Evolutionary conservation across 2,888 invertebrate species (phyloP).

Genomic region (Acleris holmiana): DNA sequence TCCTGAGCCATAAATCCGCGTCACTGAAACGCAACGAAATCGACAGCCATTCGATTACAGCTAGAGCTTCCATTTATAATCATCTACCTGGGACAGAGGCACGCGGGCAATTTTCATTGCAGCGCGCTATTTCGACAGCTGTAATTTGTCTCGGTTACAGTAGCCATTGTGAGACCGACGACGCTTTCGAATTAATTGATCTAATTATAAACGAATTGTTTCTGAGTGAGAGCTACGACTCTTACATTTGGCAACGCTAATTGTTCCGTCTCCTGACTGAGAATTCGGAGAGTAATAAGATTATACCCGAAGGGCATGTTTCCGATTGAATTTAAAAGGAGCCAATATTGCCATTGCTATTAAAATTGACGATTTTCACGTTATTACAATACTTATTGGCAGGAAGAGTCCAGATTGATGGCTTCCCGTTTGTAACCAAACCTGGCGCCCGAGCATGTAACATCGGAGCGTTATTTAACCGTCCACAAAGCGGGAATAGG

Average conservation of each 20-base stretch:
- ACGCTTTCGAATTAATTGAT: constrained; percentile 3
- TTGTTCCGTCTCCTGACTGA: background rate
- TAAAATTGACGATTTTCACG: too few relatives aligned
- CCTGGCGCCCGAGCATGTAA: constrained; percentile 4
- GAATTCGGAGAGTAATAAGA: background rate
- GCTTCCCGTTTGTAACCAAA: constrained; percentile 17
- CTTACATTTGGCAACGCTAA: too few relatives aligned
- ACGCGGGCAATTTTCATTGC: constrained; percentile 27
- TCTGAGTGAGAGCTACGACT: background rate
- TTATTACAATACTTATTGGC: background rate
- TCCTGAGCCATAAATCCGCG: constrained; percentile 62
- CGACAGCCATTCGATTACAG: constrained; percentile 64
- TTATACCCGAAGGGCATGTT: background rate
- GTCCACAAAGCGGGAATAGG: constrained; percentile 17
- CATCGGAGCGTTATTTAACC: constrained; percentile 7
- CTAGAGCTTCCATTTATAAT: constrained; percentile 46
- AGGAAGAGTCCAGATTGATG: background rate
- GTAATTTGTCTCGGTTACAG: constrained; percentile 15
- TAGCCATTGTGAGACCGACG: background rate
- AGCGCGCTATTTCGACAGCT: constrained; percentile 10
- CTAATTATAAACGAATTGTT: constrained; percentile 14
- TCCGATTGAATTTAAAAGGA: background rate
- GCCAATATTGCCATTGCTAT: too few relatives aligned
- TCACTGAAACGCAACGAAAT: constrained; percentile 58
- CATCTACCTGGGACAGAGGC: constrained; percentile 32